Percentiles rank a stretch among this genome's conserved stretches.
These are phyloP conservation scores for Chaunax sp. DNA, from an alignment of 2,797 vertebrate species.

Conservation along the genomic window DNA sequence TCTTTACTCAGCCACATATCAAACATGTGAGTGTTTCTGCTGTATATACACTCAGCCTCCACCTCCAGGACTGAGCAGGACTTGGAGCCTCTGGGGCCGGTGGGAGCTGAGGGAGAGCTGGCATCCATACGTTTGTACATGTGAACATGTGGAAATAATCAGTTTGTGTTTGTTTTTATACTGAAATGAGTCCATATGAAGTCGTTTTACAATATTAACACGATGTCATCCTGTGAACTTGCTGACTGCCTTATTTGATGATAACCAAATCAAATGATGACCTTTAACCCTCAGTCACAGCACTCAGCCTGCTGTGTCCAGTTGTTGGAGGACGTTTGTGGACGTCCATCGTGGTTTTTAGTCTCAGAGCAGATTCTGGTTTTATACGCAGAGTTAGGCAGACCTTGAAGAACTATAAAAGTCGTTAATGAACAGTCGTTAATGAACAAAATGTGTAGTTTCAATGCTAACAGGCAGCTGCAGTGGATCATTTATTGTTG, in stretches of 20 bases:
- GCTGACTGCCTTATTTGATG: background rate
- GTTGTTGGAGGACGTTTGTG: background rate
- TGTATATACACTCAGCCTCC: background rate
- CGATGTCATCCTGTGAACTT: background rate
- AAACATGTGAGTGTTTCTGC: constrained; percentile 5
- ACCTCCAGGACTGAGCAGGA: no score
- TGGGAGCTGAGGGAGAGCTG: constrained; percentile 1
- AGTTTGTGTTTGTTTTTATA: background rate
- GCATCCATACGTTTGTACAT: background rate
- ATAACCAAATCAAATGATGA: background rate
- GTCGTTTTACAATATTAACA: background rate
- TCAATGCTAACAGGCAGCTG: no score
- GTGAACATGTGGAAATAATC: constrained; percentile 10
- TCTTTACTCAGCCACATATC: background rate
- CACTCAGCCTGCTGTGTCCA: background rate
- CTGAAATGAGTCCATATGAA: background rate
- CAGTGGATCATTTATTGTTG: no score
- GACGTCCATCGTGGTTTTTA: background rate
- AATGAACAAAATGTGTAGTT: no score
- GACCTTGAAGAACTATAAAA: background rate
- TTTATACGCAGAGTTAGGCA: background rate
- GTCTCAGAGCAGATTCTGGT: background rate
- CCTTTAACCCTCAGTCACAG: background rate
- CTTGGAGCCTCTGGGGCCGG: background rate
- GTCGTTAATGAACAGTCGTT: no score